Conservation (phyloP, 2,888 invertebrate species). For the Clanis bilineata region DNA sequence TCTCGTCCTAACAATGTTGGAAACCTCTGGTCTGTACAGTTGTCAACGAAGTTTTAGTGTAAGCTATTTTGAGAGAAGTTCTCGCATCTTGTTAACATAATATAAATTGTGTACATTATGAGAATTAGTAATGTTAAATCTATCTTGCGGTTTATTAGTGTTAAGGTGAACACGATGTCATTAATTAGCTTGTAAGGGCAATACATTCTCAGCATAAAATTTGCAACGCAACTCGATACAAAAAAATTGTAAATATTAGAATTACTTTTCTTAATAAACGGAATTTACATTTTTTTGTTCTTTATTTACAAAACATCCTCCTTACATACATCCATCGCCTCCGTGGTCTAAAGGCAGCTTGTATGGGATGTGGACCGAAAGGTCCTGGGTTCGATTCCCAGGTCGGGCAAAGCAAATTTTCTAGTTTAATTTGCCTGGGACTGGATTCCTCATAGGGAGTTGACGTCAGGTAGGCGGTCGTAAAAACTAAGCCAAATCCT, state of each 20-base stretch:
- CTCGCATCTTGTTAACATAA: neutral
- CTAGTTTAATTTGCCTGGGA: no score
- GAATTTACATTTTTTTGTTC: neutral
- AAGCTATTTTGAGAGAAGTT: neutral
- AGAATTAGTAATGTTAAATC: neutral
- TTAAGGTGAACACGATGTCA: neutral
- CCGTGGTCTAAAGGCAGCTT: no score
- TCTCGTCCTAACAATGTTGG: neutral
- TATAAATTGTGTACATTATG: neutral
- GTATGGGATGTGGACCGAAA: no score
- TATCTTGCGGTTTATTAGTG: neutral
- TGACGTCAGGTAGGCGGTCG: no score
- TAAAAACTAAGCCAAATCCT: no score
- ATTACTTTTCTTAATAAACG: neutral
- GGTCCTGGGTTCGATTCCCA: no score
- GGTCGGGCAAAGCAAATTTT: no score
- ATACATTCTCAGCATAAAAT: no score
- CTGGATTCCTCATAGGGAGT: no score
- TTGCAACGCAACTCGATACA: no score
- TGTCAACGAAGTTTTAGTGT: neutral
- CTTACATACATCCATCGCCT: no score
- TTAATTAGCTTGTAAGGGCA: neutral
- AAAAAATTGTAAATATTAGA: constrained; percentile 3
- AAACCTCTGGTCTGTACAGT: neutral
- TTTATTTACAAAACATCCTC: neutral